A percentile compares a stretch with the other conserved stretches of the same genome.
These are phyloP conservation scores for Callipepla squamata DNA, from an alignment of 2,113 vertebrate species.

Conservation along the genomic window DNA sequence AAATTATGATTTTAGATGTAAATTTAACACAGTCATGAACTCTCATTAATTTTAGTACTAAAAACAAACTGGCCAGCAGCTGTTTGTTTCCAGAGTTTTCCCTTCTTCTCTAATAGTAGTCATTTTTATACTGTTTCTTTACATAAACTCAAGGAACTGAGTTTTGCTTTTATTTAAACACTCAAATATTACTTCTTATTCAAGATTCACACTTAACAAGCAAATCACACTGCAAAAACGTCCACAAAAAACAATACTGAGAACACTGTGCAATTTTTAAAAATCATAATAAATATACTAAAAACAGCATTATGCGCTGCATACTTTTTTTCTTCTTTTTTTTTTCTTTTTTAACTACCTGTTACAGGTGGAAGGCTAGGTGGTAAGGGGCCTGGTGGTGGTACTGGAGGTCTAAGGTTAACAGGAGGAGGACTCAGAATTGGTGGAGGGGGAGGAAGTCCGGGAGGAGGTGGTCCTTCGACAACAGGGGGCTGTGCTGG, in stretches of 20 bases:
- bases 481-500: slow-evolving; percentile 91
- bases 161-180: background rate
- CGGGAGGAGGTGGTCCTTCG: slow-evolving; percentile 90
- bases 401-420: slow-evolving; percentile 92
- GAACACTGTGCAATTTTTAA: background rate
- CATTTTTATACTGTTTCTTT: background rate
- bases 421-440: slow-evolving; percentile 93
- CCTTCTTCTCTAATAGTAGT: background rate
- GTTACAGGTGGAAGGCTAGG: slow-evolving; percentile 93
- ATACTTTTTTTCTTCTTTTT: rapidly evolving
- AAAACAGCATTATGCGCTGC: background rate
- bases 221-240: background rate
- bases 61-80: background rate
- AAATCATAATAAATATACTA: background rate
- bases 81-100: background rate
- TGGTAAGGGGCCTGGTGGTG: slow-evolving; percentile 89
- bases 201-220: background rate
- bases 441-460: slow-evolving; percentile 89
- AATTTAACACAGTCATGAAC: background rate
- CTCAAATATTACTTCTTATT: background rate
- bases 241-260: background rate
- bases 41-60: background rate
- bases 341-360: slow-evolving; percentile 76
- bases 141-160: background rate
- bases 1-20: background rate